Evolutionary conservation across 2,797 vertebrate genomes (phyloP), one percentile per base, ranked within the genome.

Genomic region (Euthynnus affinis): DNA sequence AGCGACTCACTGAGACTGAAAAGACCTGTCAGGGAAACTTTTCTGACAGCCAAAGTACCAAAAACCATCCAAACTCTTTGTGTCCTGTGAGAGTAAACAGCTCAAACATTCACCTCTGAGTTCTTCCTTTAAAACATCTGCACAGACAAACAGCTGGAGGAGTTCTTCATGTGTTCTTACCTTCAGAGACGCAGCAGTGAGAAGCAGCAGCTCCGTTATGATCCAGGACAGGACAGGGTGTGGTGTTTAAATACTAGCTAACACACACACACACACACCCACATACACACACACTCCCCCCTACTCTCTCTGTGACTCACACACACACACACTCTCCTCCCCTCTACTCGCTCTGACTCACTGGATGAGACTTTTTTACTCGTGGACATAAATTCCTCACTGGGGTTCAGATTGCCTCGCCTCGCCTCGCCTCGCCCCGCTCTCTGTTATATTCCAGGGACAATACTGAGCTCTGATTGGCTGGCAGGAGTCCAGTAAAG

Each of bases 221-320:
- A 74, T 32, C 82, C 74, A 6, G 71, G 56, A 73, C 48, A 0
- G 63, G 49, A 17, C 53, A 59, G 91, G 92, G 92, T 87, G 92
- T 87, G 91, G 88, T 76, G 69, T 76, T 92, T 92, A 93, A 91
- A 89, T 87, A 91, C 70, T 73, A 82, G 46, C 69, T 53, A 55
- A 74, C 87, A 48, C 71, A 51, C 76, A 25, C 66, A 34, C 78
- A 49, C 80, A 12, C 76, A 29, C 77, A 55, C 67, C 17, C 69
- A 52, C 59, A 34, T 58, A 4, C 65, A 23, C 64, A n/a, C 76
- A 56, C 63, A 34, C 48, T 0, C 57, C 25, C 12, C 5, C 48
- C 22, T 46, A 42, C 77, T 49, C 73, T 42, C 79, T 29, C 62
- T 42, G 37, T 42, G 37, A 55, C 79, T 49, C 52, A 42, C 52